Evolutionary conservation across 1,140 invertebrate species (phyloP).

Genomic region (Micrasema minimum): DNA sequence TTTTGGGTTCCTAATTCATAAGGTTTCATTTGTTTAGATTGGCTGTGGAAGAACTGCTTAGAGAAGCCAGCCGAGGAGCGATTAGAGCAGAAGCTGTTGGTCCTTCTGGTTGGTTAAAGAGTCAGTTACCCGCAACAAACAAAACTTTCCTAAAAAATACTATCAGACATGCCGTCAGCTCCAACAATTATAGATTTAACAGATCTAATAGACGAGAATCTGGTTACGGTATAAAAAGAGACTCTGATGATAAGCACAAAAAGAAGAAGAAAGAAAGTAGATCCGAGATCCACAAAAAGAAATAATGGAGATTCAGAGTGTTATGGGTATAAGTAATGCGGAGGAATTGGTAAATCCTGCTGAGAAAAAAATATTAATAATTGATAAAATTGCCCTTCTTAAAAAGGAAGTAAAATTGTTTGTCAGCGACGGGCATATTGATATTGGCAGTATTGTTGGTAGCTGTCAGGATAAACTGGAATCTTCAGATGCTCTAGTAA

Average conservation of each 20-base stretch:
- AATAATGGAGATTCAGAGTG: conserved; percentile 55
- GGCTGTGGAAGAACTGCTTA: conserved; percentile 71
- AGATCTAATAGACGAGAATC: conserved; percentile 13
- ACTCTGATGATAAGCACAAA: conserved; percentile 53
- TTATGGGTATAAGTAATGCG: conserved; percentile 51
- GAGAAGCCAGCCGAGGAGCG: conserved; percentile 71
- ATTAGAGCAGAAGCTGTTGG: conserved; percentile 71
- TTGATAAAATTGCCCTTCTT: conserved; percentile 67
- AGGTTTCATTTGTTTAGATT: conserved; percentile 64
- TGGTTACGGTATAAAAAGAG: conserved; percentile 43
- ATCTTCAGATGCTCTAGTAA: conserved; percentile 63
- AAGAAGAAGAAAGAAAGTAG: conserved; percentile 54
- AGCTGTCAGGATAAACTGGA: conserved; percentile 65
- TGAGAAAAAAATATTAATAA: conserved; percentile 67
- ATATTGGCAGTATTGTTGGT: conserved; percentile 65
- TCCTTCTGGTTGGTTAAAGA: conserved; percentile 72
- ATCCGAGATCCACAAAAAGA: conserved; percentile 52
- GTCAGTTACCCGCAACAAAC: conserved; percentile 68
- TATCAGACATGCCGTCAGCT: conserved; percentile 61
- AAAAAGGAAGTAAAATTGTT: conserved; percentile 68
- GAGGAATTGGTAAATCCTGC: conserved; percentile 45
- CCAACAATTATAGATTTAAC: conserved; percentile 58
- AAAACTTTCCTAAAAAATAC: conserved; percentile 70
- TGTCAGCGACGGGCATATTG: conserved; percentile 67
- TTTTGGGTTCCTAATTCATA: too few species aligned